Evolutionary conservation across 2,113 vertebrate genomes (phyloP).

Genomic region (Pollachius pollachius): DNA sequence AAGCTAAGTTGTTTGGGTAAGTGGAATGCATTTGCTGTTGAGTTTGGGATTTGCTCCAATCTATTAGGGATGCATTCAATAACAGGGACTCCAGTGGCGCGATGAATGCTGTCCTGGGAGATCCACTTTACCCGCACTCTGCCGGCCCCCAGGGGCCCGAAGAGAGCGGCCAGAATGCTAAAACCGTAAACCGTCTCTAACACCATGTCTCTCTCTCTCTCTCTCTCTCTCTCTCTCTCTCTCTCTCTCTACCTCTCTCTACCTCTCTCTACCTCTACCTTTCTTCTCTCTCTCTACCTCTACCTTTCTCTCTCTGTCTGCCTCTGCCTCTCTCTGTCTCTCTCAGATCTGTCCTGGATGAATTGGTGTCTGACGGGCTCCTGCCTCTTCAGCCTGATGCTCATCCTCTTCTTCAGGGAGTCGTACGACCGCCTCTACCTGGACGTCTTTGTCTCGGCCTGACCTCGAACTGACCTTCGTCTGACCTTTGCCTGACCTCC

Average conservation of each 20-base stretch:
- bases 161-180: not conserved
- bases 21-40: not conserved
- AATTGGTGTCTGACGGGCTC: slow-evolving; percentile 98
- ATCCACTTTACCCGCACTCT: no score
- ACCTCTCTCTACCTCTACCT: not conserved
- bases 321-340: slow-evolving; percentile 15
- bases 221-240: slow-evolving; percentile 1
- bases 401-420: slow-evolving; percentile 94
- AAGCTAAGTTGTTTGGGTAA: not conserved
- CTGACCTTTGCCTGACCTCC: slow-evolving; percentile 67
- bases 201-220: not conserved
- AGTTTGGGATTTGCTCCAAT: not conserved
- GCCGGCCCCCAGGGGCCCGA: not conserved
- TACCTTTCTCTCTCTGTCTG: not conserved
- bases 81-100: not conserved
- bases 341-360: slow-evolving; percentile 93
- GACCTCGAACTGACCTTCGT: slow-evolving; percentile 12
- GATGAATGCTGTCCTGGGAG: no score
- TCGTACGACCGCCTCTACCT: slow-evolving; percentile 98
- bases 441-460: slow-evolving; percentile 94
- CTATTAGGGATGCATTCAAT: not conserved
- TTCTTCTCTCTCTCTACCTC: slow-evolving; percentile 5
- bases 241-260: slow-evolving; percentile 2
- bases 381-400: slow-evolving; percentile 90
- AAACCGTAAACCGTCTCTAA: slow-evolving; percentile 3